These are phyloP conservation scores for Brachyalestes nurse DNA, from an alignment of 2,797 vertebrate genomes.

Conservation along the genomic window DNA sequence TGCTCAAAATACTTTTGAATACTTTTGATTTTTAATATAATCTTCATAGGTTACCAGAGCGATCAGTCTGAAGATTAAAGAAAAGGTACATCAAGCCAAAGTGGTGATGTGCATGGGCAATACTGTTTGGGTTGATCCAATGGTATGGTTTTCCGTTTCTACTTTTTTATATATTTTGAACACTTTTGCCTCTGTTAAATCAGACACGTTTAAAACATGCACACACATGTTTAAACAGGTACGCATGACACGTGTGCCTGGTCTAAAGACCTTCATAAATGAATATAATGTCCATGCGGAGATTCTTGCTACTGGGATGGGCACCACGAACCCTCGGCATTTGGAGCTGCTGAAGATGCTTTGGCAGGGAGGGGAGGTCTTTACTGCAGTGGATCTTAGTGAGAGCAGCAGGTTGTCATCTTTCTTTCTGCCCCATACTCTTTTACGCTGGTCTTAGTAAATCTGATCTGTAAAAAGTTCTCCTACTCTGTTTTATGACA, in stretches of 20 bases:
- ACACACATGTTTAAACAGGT: conserved; percentile 67
- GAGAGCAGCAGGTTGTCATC: conserved; percentile 30
- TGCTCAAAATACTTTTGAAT: no score
- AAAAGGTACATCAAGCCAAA: conserved; percentile 85
- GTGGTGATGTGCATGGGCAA: conserved; percentile 83
- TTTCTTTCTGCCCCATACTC: no score
- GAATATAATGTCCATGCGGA: conserved; percentile 74
- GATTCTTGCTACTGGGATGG: conserved; percentile 77
- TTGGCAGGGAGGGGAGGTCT: conserved; percentile 31
- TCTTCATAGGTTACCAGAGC: conserved; percentile 81
- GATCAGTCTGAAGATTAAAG: conserved; percentile 83
- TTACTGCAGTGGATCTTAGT: neutral
- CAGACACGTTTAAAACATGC: conserved; percentile 60
- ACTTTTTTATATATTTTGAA: neutral
- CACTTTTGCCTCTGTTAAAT: neutral
- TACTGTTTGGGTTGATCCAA: conserved; percentile 88
- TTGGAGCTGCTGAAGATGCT: conserved; percentile 67
- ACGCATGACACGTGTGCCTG: conserved; percentile 67
- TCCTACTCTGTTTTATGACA: neutral
- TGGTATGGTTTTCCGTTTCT: conserved; percentile 78
- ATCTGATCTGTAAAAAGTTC: neutral
- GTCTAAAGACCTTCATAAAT: conserved; percentile 73
- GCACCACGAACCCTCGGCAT: conserved; percentile 70
- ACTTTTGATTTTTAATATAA: no score
- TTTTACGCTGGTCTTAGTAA: neutral